Conservation (phyloP, 2,888 invertebrate genomes). For the Chalcis sispes region DNA sequence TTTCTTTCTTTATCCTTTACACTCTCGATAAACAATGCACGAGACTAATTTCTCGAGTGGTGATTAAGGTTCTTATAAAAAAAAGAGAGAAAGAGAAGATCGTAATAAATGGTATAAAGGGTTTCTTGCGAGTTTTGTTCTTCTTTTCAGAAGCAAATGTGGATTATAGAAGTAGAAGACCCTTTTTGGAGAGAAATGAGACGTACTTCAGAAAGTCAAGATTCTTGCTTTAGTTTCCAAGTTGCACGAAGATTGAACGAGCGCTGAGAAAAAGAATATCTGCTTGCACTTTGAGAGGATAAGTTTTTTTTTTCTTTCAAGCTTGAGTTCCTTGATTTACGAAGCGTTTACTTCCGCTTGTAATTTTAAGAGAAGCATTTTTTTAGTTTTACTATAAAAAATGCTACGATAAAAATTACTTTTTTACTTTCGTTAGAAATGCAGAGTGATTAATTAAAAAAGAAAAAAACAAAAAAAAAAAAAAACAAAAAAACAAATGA, state of each 20-base stretch:
- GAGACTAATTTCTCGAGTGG: slow-evolving; percentile 43
- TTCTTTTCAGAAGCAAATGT: not conserved
- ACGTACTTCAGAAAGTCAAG: slow-evolving; percentile 36
- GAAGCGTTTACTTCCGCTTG: too few relatives aligned
- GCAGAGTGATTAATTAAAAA: too few relatives aligned
- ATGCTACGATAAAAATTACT: not conserved
- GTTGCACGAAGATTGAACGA: not conserved
- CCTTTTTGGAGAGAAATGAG: slow-evolving; percentile 13
- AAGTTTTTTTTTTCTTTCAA: not conserved
- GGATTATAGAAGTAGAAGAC: not conserved
- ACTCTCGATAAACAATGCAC: slow-evolving; percentile 32
- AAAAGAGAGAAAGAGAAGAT: not conserved
- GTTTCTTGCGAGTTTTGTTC: slow-evolving; percentile 24
- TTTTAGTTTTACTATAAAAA: too few relatives aligned
- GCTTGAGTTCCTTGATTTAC: too few relatives aligned
- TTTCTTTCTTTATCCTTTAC: too few relatives aligned
- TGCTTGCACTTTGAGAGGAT: not conserved
- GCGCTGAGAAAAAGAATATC: slow-evolving; percentile 2
- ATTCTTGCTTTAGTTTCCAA: slow-evolving; percentile 14
- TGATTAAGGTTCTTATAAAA: slow-evolving; percentile 35
- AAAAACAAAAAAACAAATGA: too few relatives aligned
- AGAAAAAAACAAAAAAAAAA: too few relatives aligned
- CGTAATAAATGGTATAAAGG: not conserved
- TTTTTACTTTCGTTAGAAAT: too few relatives aligned
- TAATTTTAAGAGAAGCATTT: too few relatives aligned